Evolutionary conservation across 2,888 invertebrate genomes (phyloP).

Genomic region (Adelphocoris suturalis): DNA sequence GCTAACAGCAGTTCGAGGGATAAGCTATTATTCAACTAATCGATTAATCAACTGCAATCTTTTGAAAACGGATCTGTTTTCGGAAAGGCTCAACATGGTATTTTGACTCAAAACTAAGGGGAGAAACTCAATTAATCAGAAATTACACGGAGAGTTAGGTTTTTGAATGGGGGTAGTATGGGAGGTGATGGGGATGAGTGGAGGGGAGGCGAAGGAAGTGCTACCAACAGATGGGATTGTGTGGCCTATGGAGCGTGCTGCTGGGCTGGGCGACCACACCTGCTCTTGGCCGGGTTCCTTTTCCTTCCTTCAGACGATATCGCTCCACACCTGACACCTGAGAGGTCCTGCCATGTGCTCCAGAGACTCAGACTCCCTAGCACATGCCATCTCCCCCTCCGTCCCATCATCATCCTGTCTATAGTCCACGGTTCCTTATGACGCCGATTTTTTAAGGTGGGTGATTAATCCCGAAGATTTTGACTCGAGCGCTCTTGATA

Average conservation of each 20-base stretch:
- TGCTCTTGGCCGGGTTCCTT: constrained; percentile 20
- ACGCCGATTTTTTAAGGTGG: constrained; percentile 20
- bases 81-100: not conserved
- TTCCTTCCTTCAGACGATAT: constrained; percentile 57
- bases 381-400: constrained; percentile 61
- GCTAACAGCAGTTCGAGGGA: too few relatives aligned
- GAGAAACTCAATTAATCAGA: constrained; percentile 50
- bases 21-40: too few relatives aligned
- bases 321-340: constrained; percentile 71
- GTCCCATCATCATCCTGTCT: not conserved
- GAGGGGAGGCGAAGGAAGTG: constrained; percentile 55
- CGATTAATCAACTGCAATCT: not conserved
- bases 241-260: constrained; percentile 71
- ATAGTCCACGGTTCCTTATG: constrained; percentile 33
- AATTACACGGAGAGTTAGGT: constrained; percentile 59
- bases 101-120: not conserved
- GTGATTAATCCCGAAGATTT: constrained; percentile 26
- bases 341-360: constrained; percentile 55
- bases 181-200: not conserved
- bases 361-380: constrained; percentile 38
- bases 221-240: constrained; percentile 68
- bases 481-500: constrained; percentile 19
- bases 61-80: not conserved
- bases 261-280: constrained; percentile 32
- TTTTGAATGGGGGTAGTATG: not conserved